Evolutionary conservation across 2,113 vertebrate species (phyloP), one percentile per base, ranked within the genome.

Genomic region (Aix galericulata): DNA sequence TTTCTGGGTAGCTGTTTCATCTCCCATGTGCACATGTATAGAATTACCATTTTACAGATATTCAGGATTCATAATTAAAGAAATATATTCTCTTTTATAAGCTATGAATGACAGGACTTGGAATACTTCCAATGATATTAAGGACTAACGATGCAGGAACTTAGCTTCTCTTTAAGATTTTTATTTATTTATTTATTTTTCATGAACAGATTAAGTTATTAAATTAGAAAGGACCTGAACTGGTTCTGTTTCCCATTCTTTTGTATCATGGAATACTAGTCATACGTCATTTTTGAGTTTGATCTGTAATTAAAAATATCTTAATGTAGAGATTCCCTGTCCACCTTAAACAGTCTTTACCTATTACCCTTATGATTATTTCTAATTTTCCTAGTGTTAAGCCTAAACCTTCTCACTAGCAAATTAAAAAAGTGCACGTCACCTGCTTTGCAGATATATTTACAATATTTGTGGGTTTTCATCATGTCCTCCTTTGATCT

Each of bases 291-390:
- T 29, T n/a, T 32, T 29, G 31, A 48, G 6, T 20, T n/a, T 81
- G 8, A 62, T 2, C 2, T 69, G 11, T 36, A 64, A 60, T 52
- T 82, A 44, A 77, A 83, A 76, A 13, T 5, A 34, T 20, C 5
- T 1, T 53, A 1, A 12, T 42, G 2, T 48, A 29, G 22, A 62
- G 22, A 38, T 32, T 27, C 9, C 0, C 3, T 42, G 18, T 38
- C 8, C 7, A 73, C 11, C 6, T 38, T 31, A 31, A 80, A 52
- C 3, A 20, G 10, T 31, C 67, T 88, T 71, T 3, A 68, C 50
- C 27, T 5, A 17, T 9, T 31, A 2, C 18, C 4, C 72, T 59
- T 60, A 42, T 0, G 0, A n/a, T 15, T 44, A 48, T 63, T 79
- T 75, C 60, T 8, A 66, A 17, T 44, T 86, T 52, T 88, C 11